Evolutionary conservation across 2,797 vertebrate genomes (phyloP).

Genomic region (Acanthopagrus latus): DNA sequence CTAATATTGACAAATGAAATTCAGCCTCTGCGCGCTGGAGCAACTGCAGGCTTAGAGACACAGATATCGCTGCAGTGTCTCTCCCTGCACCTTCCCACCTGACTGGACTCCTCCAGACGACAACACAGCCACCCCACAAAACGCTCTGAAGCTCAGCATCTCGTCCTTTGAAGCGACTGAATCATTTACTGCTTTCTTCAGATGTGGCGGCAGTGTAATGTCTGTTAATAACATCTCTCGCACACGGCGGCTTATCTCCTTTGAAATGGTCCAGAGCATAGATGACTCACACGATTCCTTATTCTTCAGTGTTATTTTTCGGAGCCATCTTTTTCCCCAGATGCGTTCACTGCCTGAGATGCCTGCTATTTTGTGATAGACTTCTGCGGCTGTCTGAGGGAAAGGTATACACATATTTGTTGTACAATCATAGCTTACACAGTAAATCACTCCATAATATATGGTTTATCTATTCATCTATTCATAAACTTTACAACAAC

Average conservation of each 20-base stretch:
- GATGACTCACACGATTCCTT: conserved; percentile 37
- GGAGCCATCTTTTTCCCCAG: conserved; percentile 6
- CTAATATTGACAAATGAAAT: conserved; percentile 43
- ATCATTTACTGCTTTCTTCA: conserved; percentile 13
- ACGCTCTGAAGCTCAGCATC: background rate
- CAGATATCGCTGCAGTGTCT: conserved; percentile 15
- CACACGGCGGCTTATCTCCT: conserved; percentile 25
- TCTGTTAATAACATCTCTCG: conserved; percentile 41
- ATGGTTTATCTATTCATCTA: background rate
- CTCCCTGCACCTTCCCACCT: conserved; percentile 4
- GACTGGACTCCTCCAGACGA: conserved; percentile 1
- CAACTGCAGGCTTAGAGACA: conserved; percentile 28
- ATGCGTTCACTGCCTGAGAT: conserved; percentile 25
- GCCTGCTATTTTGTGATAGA: conserved; percentile 33
- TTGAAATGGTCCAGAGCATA: conserved; percentile 50
- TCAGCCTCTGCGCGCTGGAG: conserved; percentile 1
- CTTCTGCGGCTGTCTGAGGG: conserved; percentile 25
- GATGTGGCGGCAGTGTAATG: conserved; percentile 7
- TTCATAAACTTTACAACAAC: background rate
- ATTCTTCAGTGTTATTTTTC: conserved; percentile 31
- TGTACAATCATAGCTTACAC: conserved; percentile 15
- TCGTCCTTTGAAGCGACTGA: conserved; percentile 10
- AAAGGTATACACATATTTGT: conserved; percentile 23
- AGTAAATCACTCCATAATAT: background rate
- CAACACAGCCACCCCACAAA: background rate